Percentiles rank a stretch among this genome's conserved stretches.
These are phyloP conservation scores for Peromyscus aztecus DNA, from an alignment of 2,797 vertebrate genomes.

Conservation along the genomic window DNA sequence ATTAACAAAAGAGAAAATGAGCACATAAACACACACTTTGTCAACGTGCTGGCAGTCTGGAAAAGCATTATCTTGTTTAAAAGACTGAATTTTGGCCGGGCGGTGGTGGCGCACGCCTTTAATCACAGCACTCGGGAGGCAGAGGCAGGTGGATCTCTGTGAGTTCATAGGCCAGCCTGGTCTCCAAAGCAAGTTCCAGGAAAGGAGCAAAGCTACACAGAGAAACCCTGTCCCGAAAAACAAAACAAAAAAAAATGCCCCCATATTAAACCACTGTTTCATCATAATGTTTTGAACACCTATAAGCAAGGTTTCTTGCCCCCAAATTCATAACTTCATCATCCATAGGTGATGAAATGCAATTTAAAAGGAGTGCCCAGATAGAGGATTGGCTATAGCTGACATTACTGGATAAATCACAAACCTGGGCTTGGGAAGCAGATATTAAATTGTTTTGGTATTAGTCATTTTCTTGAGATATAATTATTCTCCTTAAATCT, in stretches of 20 bases:
- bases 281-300: background rate
- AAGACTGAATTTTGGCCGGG: background rate
- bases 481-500: background rate
- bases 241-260: background rate
- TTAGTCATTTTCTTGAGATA: background rate
- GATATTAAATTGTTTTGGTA: background rate
- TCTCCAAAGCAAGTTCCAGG: too few relatives aligned
- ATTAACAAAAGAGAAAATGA: constrained; percentile 37
- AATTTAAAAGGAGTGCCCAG: background rate
- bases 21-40: background rate
- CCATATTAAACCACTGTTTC: background rate
- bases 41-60: background rate
- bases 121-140: too few relatives aligned
- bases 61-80: constrained; percentile 30
- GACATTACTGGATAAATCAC: background rate
- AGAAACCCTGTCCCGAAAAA: too few relatives aligned
- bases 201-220: too few relatives aligned
- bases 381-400: background rate
- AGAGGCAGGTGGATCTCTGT: too few relatives aligned
- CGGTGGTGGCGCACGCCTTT: too few relatives aligned
- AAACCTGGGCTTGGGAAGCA: background rate
- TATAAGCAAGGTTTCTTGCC: background rate
- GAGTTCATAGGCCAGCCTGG: too few relatives aligned
- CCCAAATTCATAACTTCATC: background rate
- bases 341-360: background rate